Evolutionary conservation across 2,113 vertebrate species (phyloP), one percentile per base, ranked within the genome.

Genomic region (Embiotoca jacksoni): DNA sequence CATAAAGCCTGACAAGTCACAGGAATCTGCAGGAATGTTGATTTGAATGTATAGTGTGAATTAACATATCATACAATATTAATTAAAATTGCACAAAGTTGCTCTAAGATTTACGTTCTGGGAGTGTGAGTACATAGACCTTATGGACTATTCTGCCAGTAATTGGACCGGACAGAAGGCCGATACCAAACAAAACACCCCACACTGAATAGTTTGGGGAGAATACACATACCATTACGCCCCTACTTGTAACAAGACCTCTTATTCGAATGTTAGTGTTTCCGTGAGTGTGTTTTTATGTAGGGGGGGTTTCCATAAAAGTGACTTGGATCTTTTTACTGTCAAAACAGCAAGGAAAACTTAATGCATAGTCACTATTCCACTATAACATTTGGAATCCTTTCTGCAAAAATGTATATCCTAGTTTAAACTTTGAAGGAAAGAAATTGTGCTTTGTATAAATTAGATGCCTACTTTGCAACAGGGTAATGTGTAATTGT

Each of bases 341-440:
- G 66, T 47, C 54, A 32, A 14, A 35, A 31, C 64, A 57, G 7
- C 0, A 3, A 70, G 55, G 50, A 52, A 62, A 72, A 75, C 47
- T 33, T 36, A 69, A 64, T 33, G 16, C 52, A 66, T 58, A 64
- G 39, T 41, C 62, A 37, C 57, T 70, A 63, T 63, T 60, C 57
- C 56, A 6, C 0, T n/a, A 36, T 57, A 72, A 76, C 63, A 68
- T 78, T 78, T 75, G 46, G 47, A 67, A 66, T 77, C 36, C 44
- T 67, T 13, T 37, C 5, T 13, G 16, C 65, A 55, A 46, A 46
- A 46, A 46, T 11, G 7, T 7, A 58, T 37, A 68, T 53, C 52
- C 32, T 36, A 33, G 3, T 65, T 62, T 35, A 49, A 63, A 53
- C 6, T 9, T 7, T 3, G 10, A 46, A 32, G 9, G 33, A 11